Evolutionary conservation across 2,797 vertebrate species (phyloP).

Genomic region (Helarctos malayanus): DNA sequence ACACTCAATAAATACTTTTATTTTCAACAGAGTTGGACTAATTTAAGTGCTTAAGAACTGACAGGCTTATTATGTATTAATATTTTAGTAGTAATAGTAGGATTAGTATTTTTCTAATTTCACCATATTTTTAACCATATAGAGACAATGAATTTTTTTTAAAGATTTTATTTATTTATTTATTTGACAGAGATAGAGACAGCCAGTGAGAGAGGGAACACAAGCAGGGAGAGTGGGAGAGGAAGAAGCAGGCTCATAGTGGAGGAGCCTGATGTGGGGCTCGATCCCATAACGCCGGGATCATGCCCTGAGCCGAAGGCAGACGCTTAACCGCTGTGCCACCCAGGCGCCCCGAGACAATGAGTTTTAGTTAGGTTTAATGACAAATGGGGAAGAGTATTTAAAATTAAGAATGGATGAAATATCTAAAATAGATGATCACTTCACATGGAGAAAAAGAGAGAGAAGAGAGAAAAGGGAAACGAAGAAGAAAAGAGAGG

Average conservation of each 20-base stretch:
- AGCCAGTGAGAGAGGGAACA: too few relatives aligned
- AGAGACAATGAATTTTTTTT: background rate
- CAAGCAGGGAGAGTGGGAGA: too few relatives aligned
- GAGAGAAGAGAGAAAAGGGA: background rate
- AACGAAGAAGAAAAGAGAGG: background rate
- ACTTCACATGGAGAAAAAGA: background rate
- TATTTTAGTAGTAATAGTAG: background rate
- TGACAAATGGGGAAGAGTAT: background rate
- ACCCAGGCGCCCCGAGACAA: too few relatives aligned
- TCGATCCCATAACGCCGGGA: too few relatives aligned
- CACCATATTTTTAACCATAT: background rate
- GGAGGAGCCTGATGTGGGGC: too few relatives aligned
- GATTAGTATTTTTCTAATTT: constrained; percentile 20
- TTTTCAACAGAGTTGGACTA: background rate
- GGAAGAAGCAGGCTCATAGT: too few relatives aligned
- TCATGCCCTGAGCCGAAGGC: too few relatives aligned
- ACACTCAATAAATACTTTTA: background rate
- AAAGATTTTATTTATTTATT: too few relatives aligned
- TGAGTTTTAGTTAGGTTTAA: background rate
- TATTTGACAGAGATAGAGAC: too few relatives aligned
- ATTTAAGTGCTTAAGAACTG: background rate
- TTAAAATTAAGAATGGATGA: background rate
- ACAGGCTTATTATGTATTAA: background rate
- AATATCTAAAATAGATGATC: background rate
- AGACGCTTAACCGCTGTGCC: too few relatives aligned